Conservation (phyloP, 1,140 invertebrate species). For the Scylla paramamosain region DNA sequence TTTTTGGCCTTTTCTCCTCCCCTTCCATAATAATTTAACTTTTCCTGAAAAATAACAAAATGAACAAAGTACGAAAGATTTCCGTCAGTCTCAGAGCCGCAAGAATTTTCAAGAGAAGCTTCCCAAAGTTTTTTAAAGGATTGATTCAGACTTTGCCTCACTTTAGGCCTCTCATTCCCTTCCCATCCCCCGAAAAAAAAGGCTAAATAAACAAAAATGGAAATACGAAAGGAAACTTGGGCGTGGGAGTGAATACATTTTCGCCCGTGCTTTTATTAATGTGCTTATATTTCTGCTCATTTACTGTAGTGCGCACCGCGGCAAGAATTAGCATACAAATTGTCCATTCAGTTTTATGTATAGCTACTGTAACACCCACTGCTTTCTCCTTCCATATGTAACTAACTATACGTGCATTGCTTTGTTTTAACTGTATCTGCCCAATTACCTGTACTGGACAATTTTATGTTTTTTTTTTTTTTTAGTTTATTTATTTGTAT, state of each 20-base stretch:
- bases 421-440: too few relatives aligned
- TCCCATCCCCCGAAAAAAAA: too few relatives aligned
- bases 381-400: neutral
- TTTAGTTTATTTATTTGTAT: too few relatives aligned
- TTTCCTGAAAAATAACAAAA: neutral
- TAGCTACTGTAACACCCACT: neutral
- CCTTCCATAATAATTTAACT: neutral
- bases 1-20: neutral
- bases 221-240: too few relatives aligned
- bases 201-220: too few relatives aligned
- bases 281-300: neutral
- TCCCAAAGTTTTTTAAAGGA: neutral
- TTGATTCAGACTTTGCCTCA: neutral
- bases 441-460: too few relatives aligned
- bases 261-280: neutral
- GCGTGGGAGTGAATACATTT: neutral
- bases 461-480: too few relatives aligned
- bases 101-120: neutral
- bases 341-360: neutral
- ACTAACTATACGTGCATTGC: too few relatives aligned
- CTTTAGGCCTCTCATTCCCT: too few relatives aligned
- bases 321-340: slow-evolving; percentile 15
- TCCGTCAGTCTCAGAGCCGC: too few relatives aligned
- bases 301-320: neutral
- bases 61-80: too few relatives aligned